Base-by-base conservation (phyloP, 2,888 invertebrate species). In the Pseudococcus longispinus region DNA sequence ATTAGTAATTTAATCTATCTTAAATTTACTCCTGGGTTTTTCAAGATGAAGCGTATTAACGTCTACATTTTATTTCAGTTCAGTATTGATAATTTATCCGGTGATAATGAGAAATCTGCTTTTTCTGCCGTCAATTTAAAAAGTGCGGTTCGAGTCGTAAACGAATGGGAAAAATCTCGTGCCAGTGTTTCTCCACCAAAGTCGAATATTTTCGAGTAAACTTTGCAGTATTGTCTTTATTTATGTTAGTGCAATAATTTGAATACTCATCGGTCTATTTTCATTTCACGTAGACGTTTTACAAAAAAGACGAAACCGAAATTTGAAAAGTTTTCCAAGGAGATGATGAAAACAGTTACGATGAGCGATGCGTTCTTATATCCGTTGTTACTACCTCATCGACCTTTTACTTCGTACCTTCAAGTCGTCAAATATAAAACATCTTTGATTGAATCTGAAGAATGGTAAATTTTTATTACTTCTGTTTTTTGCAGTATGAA, bases 1-100 rank as follows among this genome's bases (percentile, higher is more conserved):
- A 89, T 90, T 95, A 90, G 93, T 93, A 90, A 87, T 60, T 80
- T 77, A 18, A 2, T 8, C 4, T n/a, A 26, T 37, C 37, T 77
- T 37, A 70, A 15, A 29, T 32, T 77, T 77, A 2, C 29, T 37
- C 37, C 9, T 42, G 23, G 18, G 4, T 70, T 18, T 5, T 15
- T 29, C 29, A 74, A 5, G n/a, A 80, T 42, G 9, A 20, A 80
- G 20, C 11, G 6, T 74, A 32, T 32, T 18, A 74, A 32, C 13
- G 18, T 42, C 8, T 37, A 1, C 20, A 15, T 42, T 42, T 13
- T 80, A 15, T 70, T 80, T 42, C 42, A 80, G 77, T 18, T 80
- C 9, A 42, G 42, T 20, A 80, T 80, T 9, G 20, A 80, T 18
- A 80, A 80, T 9, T 32, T 86, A 37, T 46, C 80, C 15, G 55